Conservation (phyloP, 2,797 vertebrate species). For the Phalanger gymnotis region DNA sequence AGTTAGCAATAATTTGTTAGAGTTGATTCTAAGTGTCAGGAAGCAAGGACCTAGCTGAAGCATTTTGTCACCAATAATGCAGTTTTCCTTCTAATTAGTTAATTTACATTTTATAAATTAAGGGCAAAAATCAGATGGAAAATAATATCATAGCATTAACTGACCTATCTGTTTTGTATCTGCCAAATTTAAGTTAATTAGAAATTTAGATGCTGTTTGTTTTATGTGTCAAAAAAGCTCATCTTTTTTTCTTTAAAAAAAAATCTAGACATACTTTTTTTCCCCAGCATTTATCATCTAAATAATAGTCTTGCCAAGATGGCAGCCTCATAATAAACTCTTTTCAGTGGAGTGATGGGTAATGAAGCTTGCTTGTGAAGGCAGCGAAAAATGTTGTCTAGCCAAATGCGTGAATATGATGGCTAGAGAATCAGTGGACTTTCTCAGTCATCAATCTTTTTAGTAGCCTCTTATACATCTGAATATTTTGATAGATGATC, state of each 20-base stretch:
- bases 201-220: constrained; percentile 92
- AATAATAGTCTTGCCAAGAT: constrained; percentile 99
- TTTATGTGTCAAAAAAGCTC: constrained; percentile 90
- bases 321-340: constrained; percentile 99
- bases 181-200: constrained; percentile 91
- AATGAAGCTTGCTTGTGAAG: constrained; percentile 99
- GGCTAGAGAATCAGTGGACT: constrained; percentile 94
- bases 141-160: constrained; percentile 86
- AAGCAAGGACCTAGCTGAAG: constrained; percentile 82
- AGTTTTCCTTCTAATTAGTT: constrained; percentile 88
- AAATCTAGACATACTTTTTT: constrained; percentile 82
- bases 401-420: constrained; percentile 96
- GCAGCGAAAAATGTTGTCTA: constrained; percentile 93
- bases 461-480: constrained; percentile 93
- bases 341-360: constrained; percentile 98
- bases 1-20: constrained; percentile 80
- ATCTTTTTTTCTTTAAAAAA: constrained; percentile 88
- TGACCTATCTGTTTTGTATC: constrained; percentile 90
- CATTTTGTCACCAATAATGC: constrained; percentile 86
- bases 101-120: constrained; percentile 90
- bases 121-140: constrained; percentile 86
- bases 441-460: constrained; percentile 97
- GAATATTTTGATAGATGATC: constrained; percentile 96
- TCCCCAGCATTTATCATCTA: constrained; percentile 97
- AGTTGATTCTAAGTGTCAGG: constrained; percentile 84